Evolutionary conservation across 2,797 vertebrate genomes (phyloP).

Genomic region (Rhinophrynus dorsalis): DNA sequence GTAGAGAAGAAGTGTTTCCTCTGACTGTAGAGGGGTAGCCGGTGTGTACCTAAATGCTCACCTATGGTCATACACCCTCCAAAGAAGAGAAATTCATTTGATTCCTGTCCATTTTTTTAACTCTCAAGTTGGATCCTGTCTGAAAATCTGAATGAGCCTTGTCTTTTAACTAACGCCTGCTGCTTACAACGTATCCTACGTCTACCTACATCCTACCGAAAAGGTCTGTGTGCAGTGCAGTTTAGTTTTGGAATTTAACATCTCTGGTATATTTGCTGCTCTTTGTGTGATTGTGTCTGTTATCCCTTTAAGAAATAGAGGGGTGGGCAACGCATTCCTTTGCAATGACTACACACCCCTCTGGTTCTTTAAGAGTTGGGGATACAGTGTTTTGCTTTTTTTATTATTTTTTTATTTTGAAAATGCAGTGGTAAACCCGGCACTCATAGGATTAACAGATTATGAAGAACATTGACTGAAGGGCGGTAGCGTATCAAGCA

Average conservation of each 20-base stretch:
- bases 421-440: no score
- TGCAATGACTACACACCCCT: no score
- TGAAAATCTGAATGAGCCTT: slow-evolving; percentile 55
- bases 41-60: neutral
- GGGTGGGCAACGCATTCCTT: no score
- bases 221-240: slow-evolving; percentile 51
- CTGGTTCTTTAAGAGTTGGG: no score
- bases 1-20: slow-evolving; percentile 11
- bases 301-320: no score
- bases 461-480: no score
- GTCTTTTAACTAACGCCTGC: slow-evolving; percentile 52
- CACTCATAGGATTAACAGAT: no score
- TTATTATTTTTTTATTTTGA: no score
- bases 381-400: no score
- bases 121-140: slow-evolving; percentile 48
- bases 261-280: slow-evolving; percentile 54
- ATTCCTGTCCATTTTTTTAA: neutral
- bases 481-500: no score
- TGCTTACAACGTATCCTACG: slow-evolving; percentile 66
- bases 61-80: neutral
- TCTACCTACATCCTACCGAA: slow-evolving; percentile 54
- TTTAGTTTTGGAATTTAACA: slow-evolving; percentile 55
- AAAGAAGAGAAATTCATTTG: neutral
- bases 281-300: slow-evolving; percentile 34
- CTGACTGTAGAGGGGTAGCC: neutral